Percentiles rank a stretch among this genome's conserved stretches.
phyloP scores from a whole-genome alignment of 2,113 vertebrate species.

The Desmodus rotundus region DNA sequence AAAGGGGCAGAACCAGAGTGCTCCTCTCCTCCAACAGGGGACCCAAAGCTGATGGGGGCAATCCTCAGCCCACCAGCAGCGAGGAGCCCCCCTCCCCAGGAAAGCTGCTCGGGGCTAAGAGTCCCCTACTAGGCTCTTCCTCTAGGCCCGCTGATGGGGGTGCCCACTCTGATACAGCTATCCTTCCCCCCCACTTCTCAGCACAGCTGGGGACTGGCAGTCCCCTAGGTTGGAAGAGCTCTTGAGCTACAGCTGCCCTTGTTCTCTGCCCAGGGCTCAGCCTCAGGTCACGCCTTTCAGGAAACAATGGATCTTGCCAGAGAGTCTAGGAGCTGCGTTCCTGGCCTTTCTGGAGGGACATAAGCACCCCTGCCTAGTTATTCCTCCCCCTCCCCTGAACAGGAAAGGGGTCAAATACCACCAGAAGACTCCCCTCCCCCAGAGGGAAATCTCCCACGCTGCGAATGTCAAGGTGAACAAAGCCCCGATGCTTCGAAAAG shows the following conservation, averaged over 20 bases:
- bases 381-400: background rate
- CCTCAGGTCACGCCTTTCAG: background rate
- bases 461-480: background rate
- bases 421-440: background rate
- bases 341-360: background rate
- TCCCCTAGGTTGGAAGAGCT: background rate
- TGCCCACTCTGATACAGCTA: background rate
- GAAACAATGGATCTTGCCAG: background rate
- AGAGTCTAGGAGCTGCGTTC: background rate
- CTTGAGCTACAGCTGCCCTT: background rate
- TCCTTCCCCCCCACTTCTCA: background rate
- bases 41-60: background rate
- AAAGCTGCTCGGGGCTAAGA: background rate
- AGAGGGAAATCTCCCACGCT: background rate
- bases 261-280: background rate
- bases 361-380: background rate
- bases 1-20: background rate
- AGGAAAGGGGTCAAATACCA: background rate
- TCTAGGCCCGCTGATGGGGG: background rate
- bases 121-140: background rate
- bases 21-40: background rate
- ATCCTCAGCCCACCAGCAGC: background rate
- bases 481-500: background rate
- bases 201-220: background rate
- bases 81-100: background rate